phyloP scores from a whole-genome alignment of 2,113 vertebrate species.

The Ramphastos sulfuratus region DNA sequence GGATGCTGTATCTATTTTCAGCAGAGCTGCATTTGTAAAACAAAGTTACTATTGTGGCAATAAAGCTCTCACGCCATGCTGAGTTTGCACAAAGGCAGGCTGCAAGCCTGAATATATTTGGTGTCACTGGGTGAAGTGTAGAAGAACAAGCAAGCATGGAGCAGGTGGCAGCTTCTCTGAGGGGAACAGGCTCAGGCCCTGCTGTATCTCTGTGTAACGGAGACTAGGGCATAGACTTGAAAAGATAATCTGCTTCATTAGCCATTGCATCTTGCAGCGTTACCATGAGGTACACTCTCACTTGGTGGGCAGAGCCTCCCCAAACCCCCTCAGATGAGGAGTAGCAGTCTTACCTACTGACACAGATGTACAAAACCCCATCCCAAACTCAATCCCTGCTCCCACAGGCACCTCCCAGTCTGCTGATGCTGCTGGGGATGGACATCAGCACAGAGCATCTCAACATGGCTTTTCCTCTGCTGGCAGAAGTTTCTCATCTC shows the following conservation, averaged over 20 bases:
- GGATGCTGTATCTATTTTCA: neutral
- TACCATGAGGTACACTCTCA: fast-evolving
- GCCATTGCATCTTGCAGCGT: neutral
- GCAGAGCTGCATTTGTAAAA: conserved; percentile 27
- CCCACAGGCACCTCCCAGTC: fast-evolving
- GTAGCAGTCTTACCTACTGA: neutral
- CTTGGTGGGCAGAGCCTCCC: fast-evolving
- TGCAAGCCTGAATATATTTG: neutral
- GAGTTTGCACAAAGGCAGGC: conserved; percentile 7
- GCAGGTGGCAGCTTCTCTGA: neutral
- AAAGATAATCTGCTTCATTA: neutral
- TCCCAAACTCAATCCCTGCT: neutral
- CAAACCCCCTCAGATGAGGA: fast-evolving
- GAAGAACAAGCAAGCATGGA: neutral
- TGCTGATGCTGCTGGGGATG: neutral
- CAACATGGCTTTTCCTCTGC: fast-evolving
- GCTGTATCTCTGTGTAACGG: neutral
- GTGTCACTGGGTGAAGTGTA: neutral
- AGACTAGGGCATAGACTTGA: fast-evolving
- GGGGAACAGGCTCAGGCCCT: neutral
- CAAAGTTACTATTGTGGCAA: conserved; percentile 19
- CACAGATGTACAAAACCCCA: neutral
- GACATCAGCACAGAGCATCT: neutral
- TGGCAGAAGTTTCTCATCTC: neutral
- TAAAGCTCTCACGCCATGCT: neutral